phyloP scores from a whole-genome alignment of 2,797 vertebrate species.

The Lagothrix lagotricha region DNA sequence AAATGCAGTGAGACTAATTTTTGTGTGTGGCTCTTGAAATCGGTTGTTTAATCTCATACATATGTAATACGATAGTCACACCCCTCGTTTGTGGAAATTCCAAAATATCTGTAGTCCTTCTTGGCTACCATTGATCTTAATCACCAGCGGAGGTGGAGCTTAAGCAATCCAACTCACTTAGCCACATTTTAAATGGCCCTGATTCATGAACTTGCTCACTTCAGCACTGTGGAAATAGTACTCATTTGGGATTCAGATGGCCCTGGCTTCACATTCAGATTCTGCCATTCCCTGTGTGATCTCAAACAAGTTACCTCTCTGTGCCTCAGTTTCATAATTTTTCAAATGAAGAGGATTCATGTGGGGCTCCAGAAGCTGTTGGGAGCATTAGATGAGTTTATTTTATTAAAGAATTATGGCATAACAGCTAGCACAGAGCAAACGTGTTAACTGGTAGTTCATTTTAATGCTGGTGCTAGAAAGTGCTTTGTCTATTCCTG shows the following conservation, averaged over 20 bases:
- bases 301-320: background rate
- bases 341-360: background rate
- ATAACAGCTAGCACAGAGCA: background rate
- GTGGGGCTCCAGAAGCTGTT: background rate
- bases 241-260: background rate
- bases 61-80: slow-evolving; percentile 49
- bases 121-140: slow-evolving; percentile 45
- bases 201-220: background rate
- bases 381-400: background rate
- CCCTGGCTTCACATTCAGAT: background rate
- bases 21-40: slow-evolving; percentile 40
- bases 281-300: background rate
- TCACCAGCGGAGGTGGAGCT: background rate
- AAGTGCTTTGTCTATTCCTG: background rate
- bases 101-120: slow-evolving; percentile 46
- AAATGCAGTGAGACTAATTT: slow-evolving; percentile 24
- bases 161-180: background rate
- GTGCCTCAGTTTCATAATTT: background rate
- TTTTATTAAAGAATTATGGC: background rate
- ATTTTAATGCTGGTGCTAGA: background rate
- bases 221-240: background rate
- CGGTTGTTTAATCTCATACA: slow-evolving; percentile 7
- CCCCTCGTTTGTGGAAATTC: slow-evolving; percentile 45
- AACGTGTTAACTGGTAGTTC: background rate
- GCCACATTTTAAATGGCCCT: background rate